These are phyloP conservation scores for Phataginus tetradactyla DNA, from an alignment of 2,797 vertebrate species.

Conservation along the genomic window DNA sequence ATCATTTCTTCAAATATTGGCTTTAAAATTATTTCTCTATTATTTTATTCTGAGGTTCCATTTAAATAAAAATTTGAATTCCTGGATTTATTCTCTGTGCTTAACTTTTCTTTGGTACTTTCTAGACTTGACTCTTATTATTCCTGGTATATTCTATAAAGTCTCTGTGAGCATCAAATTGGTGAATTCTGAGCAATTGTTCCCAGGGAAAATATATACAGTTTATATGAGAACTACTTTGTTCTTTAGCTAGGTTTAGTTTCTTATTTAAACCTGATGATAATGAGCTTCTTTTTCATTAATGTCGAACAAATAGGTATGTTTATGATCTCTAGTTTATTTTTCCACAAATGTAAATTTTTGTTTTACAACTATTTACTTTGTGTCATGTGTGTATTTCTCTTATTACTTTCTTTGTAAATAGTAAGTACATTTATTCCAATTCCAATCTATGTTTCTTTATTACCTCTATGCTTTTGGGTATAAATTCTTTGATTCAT, in stretches of 20 bases:
- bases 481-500: not conserved
- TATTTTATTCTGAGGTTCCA: not conserved
- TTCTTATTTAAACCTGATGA: not conserved
- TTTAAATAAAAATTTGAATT: not conserved
- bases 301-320: not conserved
- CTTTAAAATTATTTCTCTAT: not conserved
- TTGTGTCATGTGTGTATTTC: not conserved
- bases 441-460: not conserved
- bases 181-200: not conserved
- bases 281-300: not conserved
- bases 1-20: not conserved
- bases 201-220: not conserved
- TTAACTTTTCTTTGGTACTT: not conserved
- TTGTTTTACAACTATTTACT: not conserved
- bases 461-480: not conserved
- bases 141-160: not conserved
- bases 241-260: not conserved
- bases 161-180: not conserved
- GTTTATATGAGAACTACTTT: not conserved
- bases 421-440: not conserved
- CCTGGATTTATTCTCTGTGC: not conserved
- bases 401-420: not conserved
- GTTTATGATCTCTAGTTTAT: not conserved
- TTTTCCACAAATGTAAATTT: not conserved
- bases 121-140: not conserved